A percentile compares a stretch with the other conserved stretches of the same genome.
phyloP scores from a whole-genome alignment of 2,113 vertebrate species.

The Hypocryptadius cinnamomeus region DNA sequence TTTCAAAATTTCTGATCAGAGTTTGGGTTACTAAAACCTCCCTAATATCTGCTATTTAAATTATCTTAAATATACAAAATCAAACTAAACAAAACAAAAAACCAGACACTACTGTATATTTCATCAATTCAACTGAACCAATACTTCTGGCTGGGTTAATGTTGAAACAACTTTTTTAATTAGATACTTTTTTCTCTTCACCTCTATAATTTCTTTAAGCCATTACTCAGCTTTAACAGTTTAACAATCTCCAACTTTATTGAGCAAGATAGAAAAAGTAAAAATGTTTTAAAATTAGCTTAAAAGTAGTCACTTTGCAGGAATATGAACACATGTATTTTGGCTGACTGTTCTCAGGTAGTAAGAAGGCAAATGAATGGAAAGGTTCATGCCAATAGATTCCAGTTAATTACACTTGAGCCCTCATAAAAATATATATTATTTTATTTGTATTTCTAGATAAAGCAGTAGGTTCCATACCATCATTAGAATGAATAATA shows the following conservation, averaged over 20 bases:
- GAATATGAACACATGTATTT: background rate
- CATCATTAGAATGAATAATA: background rate
- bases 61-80: background rate
- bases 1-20: background rate
- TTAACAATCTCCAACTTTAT: background rate
- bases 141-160: background rate
- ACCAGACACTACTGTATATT: background rate
- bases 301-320: background rate
- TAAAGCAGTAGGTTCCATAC: background rate
- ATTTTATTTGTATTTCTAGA: background rate
- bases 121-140: background rate
- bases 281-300: background rate
- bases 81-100: background rate
- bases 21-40: background rate
- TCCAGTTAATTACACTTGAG: background rate
- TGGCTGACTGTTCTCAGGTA: background rate
- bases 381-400: background rate
- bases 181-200: background rate
- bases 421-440: background rate
- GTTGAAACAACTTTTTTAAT: background rate
- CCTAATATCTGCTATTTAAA: background rate
- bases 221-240: background rate
- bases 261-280: background rate
- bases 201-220: background rate
- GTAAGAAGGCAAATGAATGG: background rate